These are phyloP conservation scores for Gymnothorax reevesii DNA, from an alignment of 2,797 vertebrate genomes.

Conservation along the genomic window DNA sequence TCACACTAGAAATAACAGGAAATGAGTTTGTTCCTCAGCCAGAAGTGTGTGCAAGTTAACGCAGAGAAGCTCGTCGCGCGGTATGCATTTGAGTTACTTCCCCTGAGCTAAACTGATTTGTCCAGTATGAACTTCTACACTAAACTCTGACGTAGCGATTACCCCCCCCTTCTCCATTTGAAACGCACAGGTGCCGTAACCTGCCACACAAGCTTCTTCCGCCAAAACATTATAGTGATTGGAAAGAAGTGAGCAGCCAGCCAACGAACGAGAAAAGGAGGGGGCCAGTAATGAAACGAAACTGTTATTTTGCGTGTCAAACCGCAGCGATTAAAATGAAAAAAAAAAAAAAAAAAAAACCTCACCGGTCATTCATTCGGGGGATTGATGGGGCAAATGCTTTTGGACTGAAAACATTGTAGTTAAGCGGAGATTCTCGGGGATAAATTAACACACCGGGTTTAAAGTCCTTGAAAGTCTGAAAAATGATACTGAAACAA, in stretches of 20 bases:
- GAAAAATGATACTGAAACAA: too few relatives aligned
- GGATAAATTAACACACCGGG: too few relatives aligned
- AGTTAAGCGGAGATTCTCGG: too few relatives aligned
- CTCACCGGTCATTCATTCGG: neutral
- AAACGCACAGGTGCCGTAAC: neutral
- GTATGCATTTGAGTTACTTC: slow-evolving; percentile 1
- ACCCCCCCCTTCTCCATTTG: neutral
- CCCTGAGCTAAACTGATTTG: slow-evolving; percentile 5
- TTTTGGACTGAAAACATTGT: too few relatives aligned
- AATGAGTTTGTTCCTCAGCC: slow-evolving; percentile 10
- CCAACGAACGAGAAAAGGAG: neutral
- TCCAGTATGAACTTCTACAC: slow-evolving; percentile 8
- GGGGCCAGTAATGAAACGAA: neutral
- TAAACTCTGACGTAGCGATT: neutral
- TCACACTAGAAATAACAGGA: slow-evolving; percentile 15
- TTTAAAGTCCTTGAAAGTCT: too few relatives aligned
- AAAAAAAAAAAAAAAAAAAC: neutral
- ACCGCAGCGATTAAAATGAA: too few relatives aligned
- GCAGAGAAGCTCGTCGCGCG: neutral
- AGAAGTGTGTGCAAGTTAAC: slow-evolving; percentile 5
- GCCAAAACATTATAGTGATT: neutral
- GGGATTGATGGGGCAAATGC: neutral
- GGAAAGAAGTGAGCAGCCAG: neutral
- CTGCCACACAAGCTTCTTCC: neutral
- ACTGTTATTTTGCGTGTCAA: neutral